Percentiles rank a stretch among this genome's conserved stretches.
Conservation (phyloP, 2,888 invertebrate species). For the Lasioglossum morio region DNA sequence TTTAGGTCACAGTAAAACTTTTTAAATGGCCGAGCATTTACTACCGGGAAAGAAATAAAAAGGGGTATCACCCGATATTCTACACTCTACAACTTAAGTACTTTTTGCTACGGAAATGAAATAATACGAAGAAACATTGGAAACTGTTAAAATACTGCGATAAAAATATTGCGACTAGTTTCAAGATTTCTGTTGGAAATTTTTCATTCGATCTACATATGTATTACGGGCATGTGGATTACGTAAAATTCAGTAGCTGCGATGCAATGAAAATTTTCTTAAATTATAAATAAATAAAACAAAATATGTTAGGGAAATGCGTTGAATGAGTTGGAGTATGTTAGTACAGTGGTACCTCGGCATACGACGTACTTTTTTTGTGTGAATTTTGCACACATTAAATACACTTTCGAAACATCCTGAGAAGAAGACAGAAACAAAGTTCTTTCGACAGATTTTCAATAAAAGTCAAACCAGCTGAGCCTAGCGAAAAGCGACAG, state of each 20-base stretch:
- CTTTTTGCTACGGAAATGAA: neutral
- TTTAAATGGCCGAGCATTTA: slow-evolving; percentile 3
- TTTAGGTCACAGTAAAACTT: neutral
- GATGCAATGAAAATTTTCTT: neutral
- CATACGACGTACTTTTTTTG: no score
- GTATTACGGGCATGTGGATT: neutral
- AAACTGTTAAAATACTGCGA: neutral
- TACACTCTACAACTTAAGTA: neutral
- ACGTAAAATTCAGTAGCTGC: neutral
- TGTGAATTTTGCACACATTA: no score
- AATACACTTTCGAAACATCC: no score
- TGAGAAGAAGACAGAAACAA: no score
- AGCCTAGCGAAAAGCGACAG: no score
- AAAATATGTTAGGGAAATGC: no score
- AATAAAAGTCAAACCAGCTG: no score
- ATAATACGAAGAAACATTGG: neutral
- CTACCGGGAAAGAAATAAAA: neutral
- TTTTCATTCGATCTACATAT: no score
- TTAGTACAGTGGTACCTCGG: no score
- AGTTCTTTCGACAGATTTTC: no score
- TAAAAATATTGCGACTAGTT: neutral
- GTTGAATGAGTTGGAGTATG: no score
- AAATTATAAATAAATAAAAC: neutral
- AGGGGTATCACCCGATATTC: neutral
- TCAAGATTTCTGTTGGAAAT: neutral